Evolutionary conservation across 2,113 vertebrate genomes (phyloP).

Genomic region (Rostratula benghalensis): DNA sequence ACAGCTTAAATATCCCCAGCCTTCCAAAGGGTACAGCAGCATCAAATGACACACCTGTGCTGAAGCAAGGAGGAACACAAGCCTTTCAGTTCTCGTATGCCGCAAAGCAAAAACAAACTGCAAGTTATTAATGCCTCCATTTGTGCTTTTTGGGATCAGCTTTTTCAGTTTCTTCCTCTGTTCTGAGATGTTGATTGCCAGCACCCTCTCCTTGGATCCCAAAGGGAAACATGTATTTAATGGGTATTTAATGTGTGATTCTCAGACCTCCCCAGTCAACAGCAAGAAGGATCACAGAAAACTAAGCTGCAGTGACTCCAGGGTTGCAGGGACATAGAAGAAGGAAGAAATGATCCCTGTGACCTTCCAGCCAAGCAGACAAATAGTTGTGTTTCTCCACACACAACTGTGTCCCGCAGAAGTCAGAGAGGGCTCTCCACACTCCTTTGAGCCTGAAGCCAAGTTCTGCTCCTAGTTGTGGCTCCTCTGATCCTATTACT

Average conservation of each 20-base stretch:
- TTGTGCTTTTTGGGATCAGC: not conserved
- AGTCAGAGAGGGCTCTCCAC: not conserved
- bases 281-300: not conserved
- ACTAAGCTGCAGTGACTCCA: not conserved
- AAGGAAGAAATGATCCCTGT: not conserved
- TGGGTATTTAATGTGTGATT: not conserved
- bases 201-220: not conserved
- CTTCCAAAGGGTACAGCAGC: not conserved
- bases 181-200: not conserved
- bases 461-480: not conserved
- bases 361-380: not conserved
- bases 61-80: not conserved
- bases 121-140: not conserved
- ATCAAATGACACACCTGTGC: not conserved
- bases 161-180: not conserved
- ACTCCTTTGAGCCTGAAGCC: not conserved
- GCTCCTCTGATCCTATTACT: not conserved
- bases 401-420: not conserved
- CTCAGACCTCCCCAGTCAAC: not conserved
- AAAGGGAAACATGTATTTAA: not conserved
- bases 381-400: not conserved
- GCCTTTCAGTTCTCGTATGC: not conserved
- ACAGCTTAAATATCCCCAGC: not conserved
- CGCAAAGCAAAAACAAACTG: not conserved
- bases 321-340: not conserved